phyloP scores from a whole-genome alignment of 2,797 vertebrate genomes.

The Syndactyla subalaris region DNA sequence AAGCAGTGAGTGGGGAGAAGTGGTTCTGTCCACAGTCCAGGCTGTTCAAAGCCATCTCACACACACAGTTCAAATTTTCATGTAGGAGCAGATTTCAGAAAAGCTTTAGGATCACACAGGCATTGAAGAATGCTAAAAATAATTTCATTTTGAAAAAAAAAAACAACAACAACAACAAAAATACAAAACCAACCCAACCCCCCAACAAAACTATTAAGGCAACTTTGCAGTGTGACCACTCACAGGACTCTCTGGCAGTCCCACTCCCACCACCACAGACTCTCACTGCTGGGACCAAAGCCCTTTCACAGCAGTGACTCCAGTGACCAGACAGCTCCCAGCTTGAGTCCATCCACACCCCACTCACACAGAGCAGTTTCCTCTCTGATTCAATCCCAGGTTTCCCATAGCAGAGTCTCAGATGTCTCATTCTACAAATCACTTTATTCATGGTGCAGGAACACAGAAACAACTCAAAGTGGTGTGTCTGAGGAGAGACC shows the following conservation, averaged over 20 bases:
- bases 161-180: too few species aligned
- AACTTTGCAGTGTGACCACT: neutral
- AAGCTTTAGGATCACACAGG: rapidly evolving
- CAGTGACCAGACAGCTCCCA: rapidly evolving
- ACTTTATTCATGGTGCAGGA: neutral
- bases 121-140: neutral
- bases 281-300: neutral
- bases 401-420: neutral
- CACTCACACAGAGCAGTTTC: neutral
- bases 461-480: rapidly evolving
- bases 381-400: neutral
- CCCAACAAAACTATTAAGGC: rapidly evolving
- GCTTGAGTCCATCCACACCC: neutral
- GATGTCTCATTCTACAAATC: neutral
- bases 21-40: neutral
- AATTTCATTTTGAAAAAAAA: neutral
- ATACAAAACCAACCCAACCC: neutral
- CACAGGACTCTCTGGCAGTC: neutral
- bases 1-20: neutral
- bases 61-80: neutral
- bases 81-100: neutral
- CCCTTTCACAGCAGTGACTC: rapidly evolving
- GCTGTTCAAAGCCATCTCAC: neutral
- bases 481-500: neutral
- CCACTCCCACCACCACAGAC: neutral